Evolutionary conservation across 2,888 invertebrate species (phyloP).

Genomic region (Microplitis deprimator): DNA sequence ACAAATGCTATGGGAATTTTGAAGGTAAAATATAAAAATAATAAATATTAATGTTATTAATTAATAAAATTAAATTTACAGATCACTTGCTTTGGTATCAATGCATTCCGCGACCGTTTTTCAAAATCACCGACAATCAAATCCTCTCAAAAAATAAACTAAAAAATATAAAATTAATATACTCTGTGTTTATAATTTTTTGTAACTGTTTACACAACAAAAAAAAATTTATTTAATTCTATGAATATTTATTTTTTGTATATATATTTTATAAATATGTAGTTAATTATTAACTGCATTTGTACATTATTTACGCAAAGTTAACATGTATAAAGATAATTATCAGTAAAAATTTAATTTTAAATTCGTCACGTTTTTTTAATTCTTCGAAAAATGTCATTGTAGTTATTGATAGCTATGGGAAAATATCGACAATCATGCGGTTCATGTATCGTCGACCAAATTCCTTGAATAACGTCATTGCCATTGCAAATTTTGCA

Average conservation of each 20-base stretch:
- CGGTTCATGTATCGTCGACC: constrained; percentile 57
- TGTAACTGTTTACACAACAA: background rate
- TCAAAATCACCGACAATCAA: background rate
- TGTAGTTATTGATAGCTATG: constrained; percentile 56
- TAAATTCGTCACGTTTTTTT: constrained; percentile 22
- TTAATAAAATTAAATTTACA: constrained; percentile 34
- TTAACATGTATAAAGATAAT: background rate
- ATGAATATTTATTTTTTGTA: constrained; percentile 21
- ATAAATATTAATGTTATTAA: background rate
- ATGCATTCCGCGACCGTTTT: constrained; percentile 53
- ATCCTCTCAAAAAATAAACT: background rate
- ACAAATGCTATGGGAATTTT: constrained; percentile 57
- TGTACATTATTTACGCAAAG: background rate
- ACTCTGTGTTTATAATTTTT: constrained; percentile 2
- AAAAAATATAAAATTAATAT: background rate
- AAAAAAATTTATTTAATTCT: background rate
- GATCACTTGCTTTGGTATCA: constrained; percentile 55
- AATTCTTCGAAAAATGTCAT: constrained; percentile 59
- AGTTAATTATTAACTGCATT: constrained; percentile 1
- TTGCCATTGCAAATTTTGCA: constrained; percentile 61
- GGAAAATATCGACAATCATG: constrained; percentile 59
- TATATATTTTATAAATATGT: background rate
- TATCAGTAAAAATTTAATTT: background rate
- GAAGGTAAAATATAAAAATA: constrained; percentile 52
- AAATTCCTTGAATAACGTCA: constrained; percentile 61